Evolutionary conservation across 2,888 invertebrate species (phyloP).

Genomic region (Drosophila mimetica): DNA sequence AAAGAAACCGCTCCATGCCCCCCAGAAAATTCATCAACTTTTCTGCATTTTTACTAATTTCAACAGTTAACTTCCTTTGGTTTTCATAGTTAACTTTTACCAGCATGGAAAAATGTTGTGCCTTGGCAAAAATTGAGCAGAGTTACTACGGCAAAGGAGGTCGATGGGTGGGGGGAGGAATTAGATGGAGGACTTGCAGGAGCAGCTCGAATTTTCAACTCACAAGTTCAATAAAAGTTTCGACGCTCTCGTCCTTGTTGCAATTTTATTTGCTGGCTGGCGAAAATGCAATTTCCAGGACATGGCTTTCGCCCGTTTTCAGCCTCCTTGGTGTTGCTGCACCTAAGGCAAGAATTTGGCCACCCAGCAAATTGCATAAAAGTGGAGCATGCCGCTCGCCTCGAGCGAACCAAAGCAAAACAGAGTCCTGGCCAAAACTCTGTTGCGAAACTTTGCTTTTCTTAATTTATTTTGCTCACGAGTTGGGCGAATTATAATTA

Average conservation of each 20-base stretch:
- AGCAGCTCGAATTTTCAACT: conserved; percentile 51
- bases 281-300: conserved; percentile 71
- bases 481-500: conserved; percentile 77
- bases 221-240: conserved; percentile 81
- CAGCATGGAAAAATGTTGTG: conserved; percentile 79
- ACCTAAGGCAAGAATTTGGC: conserved; percentile 52
- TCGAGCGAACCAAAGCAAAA: conserved; percentile 3
- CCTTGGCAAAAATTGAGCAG: conserved; percentile 66
- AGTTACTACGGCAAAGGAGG: conserved; percentile 1
- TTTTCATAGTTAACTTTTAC: conserved; percentile 83
- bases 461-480: conserved; percentile 80
- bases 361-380: conserved; percentile 53
- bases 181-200: conserved; percentile 4
- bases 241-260: conserved; percentile 57
- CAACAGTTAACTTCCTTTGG: conserved; percentile 83
- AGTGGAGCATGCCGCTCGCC: conserved; percentile 38
- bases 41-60: conserved; percentile 83
- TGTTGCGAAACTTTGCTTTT: conserved; percentile 65
- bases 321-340: conserved; percentile 34
- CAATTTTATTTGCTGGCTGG: conserved; percentile 77
- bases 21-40: conserved; percentile 79
- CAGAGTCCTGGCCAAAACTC: conserved; percentile 30
- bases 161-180: conserved; percentile 2
- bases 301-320: conserved; percentile 37
- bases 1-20: conserved; percentile 29